Base-by-base conservation (phyloP, 1,140 invertebrate genomes). In the Leptinotarsa undecemlineata region DNA sequence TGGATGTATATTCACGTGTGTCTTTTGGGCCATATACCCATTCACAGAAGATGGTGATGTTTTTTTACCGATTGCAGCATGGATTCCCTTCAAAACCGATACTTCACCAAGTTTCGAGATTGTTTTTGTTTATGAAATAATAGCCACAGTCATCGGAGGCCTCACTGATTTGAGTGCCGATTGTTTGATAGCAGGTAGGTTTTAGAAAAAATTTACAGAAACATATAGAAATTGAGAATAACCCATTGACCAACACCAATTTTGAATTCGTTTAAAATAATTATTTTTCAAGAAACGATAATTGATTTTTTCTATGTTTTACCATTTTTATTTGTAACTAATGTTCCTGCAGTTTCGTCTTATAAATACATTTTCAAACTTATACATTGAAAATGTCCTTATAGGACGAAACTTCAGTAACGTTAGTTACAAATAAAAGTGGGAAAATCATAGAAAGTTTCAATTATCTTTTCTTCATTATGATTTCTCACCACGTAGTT, bases 101-200 rank as follows among this genome's bases (percentile, higher is more conserved):
- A 17, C 15, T 15, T 64, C 74, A 21, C 51, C 61, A 6, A 26
- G n/a, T 17, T 75, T 75, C 62, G 74, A 61, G 20, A 48, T 75
- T 26, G 66, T 70, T 15, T 75, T 51, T 51, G 74, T 42, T 4
- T 75, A 75, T 61, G 68, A 75, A 75, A 75, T 75, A n/a, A 64
- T 75, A 66, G 61, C 66, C 3, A 75, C 74, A 13, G 19, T 62
- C 15, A 66, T 75, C 19, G 74, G 74, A 62, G 74, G 74, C 17
- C 20, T 70, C 17, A 70, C 68, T 26, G 66, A 75, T 17, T 26
- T 75, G n/a, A 75, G 74, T 33, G 63, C 64, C 20, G 74, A 75
- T 42, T 63, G 60, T 14, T 64, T 71, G 6, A 71, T 75, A 33
- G 68, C 68, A 70, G 47, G 68, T 70, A 57, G 15, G 51, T 48